phyloP scores from a whole-genome alignment of 2,797 vertebrate genomes.

The Alca torda region DNA sequence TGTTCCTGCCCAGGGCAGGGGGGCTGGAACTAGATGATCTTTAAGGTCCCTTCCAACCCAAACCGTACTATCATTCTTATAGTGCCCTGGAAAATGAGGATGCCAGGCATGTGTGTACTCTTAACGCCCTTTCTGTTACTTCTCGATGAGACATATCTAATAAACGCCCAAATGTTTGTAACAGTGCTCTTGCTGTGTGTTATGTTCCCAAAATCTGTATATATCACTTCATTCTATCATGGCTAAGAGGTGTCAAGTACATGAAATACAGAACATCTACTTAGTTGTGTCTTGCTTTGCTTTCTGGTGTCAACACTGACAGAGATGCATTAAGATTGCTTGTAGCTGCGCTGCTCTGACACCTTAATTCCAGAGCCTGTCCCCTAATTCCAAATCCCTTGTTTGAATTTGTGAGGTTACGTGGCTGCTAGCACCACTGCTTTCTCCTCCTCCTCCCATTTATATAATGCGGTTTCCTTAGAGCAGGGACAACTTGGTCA shows the following conservation, averaged over 20 bases:
- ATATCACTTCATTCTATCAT: background rate
- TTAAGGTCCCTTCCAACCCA: background rate
- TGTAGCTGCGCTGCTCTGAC: background rate
- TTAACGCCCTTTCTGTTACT: background rate
- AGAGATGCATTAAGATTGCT: background rate
- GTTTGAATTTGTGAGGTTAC: background rate
- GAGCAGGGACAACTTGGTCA: background rate
- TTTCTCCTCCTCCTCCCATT: background rate
- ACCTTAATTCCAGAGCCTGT: background rate
- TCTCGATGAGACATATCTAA: background rate
- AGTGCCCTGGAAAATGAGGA: background rate
- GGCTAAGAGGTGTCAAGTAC: background rate
- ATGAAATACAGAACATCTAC: background rate
- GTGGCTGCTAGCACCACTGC: background rate
- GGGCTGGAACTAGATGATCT: background rate
- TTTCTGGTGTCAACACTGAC: background rate
- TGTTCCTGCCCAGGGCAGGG: background rate
- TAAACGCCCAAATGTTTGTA: background rate
- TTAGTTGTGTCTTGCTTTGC: background rate
- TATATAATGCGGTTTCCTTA: background rate
- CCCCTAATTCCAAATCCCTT: background rate
- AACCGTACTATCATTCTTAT: background rate
- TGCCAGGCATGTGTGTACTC: background rate
- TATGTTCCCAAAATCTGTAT: background rate
- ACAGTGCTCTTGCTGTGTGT: background rate